Evolutionary conservation across 2,888 invertebrate species (phyloP).

Genomic region (Drosophila anceps): DNA sequence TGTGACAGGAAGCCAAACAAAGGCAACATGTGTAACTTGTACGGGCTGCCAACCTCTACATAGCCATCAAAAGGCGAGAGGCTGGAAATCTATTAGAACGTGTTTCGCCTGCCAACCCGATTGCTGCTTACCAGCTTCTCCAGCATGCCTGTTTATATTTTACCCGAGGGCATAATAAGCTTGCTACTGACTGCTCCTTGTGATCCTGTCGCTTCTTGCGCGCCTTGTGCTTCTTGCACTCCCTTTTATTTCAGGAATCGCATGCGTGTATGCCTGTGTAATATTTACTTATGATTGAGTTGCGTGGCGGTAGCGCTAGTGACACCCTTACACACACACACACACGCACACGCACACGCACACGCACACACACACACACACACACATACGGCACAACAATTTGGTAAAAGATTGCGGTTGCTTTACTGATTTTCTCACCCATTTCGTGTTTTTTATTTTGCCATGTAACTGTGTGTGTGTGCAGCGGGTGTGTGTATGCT

Average conservation of each 20-base stretch:
- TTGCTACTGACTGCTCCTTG: conserved; percentile 59
- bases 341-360: conserved; percentile 17
- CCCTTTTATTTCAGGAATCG: conserved; percentile 44
- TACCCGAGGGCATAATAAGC: conserved; percentile 84
- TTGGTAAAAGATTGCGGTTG: conserved; percentile 81
- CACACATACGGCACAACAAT: conserved; percentile 66
- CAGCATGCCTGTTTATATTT: conserved; percentile 74
- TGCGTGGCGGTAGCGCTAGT: conserved; percentile 66
- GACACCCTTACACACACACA: conserved; percentile 46
- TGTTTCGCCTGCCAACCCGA: conserved; percentile 77
- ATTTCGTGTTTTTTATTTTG: conserved; percentile 53
- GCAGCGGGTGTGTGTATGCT: conserved; percentile 8
- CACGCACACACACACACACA: conserved; percentile 8
- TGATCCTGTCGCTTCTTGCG: conserved; percentile 31
- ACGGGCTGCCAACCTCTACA: conserved; percentile 56
- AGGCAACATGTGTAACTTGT: conserved; percentile 81
- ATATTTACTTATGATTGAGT: conserved; percentile 83
- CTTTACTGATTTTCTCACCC: conserved; percentile 81
- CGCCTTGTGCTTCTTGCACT: conserved; percentile 6
- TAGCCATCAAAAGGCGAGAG: conserved; percentile 72
- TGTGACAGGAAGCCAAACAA: conserved; percentile 83
- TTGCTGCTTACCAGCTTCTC: conserved; percentile 37
- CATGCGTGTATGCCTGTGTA: conserved; percentile 59
- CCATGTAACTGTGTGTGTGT: conserved; percentile 11
- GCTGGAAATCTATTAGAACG: conserved; percentile 82